These are phyloP conservation scores for Danio choprae DNA, from an alignment of 2,797 vertebrate genomes.

Conservation along the genomic window DNA sequence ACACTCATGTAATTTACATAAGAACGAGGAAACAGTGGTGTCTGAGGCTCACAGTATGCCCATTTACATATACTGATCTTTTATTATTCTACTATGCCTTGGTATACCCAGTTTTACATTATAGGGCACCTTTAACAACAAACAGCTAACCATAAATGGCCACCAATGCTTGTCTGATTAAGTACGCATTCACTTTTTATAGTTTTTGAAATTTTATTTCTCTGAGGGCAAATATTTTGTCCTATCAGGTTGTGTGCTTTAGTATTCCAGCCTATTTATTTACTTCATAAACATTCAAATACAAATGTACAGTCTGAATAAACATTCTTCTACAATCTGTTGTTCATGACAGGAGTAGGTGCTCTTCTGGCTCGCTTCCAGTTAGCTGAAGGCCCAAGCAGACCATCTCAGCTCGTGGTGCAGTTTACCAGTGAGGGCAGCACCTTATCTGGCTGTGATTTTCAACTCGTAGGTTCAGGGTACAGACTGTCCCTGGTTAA, in stretches of 20 bases:
- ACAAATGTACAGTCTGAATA: background rate
- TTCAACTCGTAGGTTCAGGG: slow-evolving; percentile 92
- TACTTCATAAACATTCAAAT: background rate
- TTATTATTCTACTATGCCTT: too few species aligned
- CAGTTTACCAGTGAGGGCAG: slow-evolving; percentile 97
- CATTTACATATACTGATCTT: too few species aligned
- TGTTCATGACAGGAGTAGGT: slow-evolving; percentile 84
- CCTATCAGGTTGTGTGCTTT: background rate
- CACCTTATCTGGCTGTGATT: slow-evolving; percentile 94
- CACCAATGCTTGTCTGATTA: background rate
- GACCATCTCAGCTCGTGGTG: slow-evolving; percentile 89
- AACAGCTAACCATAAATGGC: background rate
- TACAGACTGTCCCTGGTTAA: slow-evolving; percentile 97
- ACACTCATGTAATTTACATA: too few species aligned
- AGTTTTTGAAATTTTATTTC: background rate
- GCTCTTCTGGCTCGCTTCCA: slow-evolving; percentile 95
- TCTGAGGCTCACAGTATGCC: too few species aligned
- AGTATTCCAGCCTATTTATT: background rate
- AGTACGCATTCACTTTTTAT: background rate
- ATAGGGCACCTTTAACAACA: too few species aligned
- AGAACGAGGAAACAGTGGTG: too few species aligned
- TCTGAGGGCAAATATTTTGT: background rate
- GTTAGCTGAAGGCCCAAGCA: slow-evolving; percentile 87
- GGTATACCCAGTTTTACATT: too few species aligned
- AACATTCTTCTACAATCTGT: background rate